Evolutionary conservation across 2,888 invertebrate genomes (phyloP).

Genomic region (Chymomyza caudatula): DNA sequence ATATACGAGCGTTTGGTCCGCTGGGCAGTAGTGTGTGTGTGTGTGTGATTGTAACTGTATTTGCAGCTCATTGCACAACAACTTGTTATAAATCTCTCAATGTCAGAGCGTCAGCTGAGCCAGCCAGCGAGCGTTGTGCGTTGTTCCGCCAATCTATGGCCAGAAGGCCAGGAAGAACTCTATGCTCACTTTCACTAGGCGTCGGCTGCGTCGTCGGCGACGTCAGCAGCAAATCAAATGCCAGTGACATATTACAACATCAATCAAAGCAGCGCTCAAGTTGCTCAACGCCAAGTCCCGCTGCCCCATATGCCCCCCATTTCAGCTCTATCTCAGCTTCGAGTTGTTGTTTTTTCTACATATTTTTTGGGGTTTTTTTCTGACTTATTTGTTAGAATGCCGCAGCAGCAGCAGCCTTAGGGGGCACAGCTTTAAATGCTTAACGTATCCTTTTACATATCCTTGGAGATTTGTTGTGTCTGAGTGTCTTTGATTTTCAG

Average conservation of each 20-base stretch:
- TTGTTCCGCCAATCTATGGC: background rate
- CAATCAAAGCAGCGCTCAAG: constrained; percentile 46
- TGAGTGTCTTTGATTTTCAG: constrained; percentile 7
- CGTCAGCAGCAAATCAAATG: constrained; percentile 60
- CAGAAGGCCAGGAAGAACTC: background rate
- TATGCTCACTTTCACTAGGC: background rate
- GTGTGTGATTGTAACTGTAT: background rate
- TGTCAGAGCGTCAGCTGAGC: constrained; percentile 8
- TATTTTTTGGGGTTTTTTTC: constrained; percentile 9
- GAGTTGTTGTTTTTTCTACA: constrained; percentile 35
- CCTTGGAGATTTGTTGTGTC: constrained; percentile 44
- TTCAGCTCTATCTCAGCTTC: background rate
- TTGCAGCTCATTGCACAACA: constrained; percentile 12
- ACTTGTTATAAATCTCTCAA: constrained; percentile 6
- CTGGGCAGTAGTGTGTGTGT: background rate
- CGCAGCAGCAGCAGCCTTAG: background rate
- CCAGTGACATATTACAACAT: constrained; percentile 69
- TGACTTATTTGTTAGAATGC: constrained; percentile 5
- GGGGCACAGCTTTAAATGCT: background rate
- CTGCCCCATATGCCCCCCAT: background rate
- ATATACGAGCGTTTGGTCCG: too few relatives aligned
- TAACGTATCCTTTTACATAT: constrained; percentile 61
- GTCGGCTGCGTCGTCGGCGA: background rate
- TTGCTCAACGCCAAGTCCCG: constrained; percentile 5
- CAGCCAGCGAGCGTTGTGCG: background rate